These are phyloP conservation scores for Caenorhabditis briggsae DNA, from an alignment of 1,140 invertebrate species.

Conservation along the genomic window DNA sequence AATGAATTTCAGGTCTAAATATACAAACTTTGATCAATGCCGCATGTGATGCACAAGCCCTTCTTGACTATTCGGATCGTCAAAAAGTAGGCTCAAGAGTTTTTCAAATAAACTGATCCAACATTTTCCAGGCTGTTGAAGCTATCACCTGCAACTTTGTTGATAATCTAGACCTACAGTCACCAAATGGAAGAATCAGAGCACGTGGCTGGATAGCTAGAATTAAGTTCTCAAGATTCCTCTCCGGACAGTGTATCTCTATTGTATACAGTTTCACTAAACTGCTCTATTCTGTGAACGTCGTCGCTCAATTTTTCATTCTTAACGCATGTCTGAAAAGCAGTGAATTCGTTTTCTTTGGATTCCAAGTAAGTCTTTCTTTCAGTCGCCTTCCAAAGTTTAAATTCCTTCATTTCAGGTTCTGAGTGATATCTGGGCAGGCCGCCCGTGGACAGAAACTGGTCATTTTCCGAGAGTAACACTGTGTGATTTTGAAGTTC, in stretches of 20 bases:
- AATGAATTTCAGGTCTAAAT: constrained; percentile 70
- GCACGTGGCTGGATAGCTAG: constrained; percentile 3
- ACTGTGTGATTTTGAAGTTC: constrained; percentile 80
- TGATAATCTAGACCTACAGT: constrained; percentile 75
- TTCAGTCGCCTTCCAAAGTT: not conserved
- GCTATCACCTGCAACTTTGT: constrained; percentile 70
- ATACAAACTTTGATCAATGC: constrained; percentile 76
- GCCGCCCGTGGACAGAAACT: constrained; percentile 78
- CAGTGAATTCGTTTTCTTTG: constrained; percentile 89
- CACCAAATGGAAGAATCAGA: constrained; percentile 20
- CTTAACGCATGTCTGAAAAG: constrained; percentile 94
- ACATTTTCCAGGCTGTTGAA: constrained; percentile 66
- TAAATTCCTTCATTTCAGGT: constrained; percentile 76
- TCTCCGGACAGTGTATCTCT: constrained; percentile 80
- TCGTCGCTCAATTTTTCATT: constrained; percentile 95
- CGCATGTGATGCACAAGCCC: constrained; percentile 72
- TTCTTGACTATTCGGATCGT: constrained; percentile 71
- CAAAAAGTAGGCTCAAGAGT: constrained; percentile 66
- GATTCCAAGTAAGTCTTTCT: constrained; percentile 83
- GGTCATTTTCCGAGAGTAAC: constrained; percentile 80
- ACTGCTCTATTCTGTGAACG: constrained; percentile 83
- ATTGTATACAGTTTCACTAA: constrained; percentile 80
- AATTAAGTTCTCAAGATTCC: constrained; percentile 67
- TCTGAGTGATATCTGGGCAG: constrained; percentile 78
- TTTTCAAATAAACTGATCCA: not conserved